A percentile compares a stretch with the other conserved stretches of the same genome.
phyloP scores from a whole-genome alignment of 1,140 invertebrate species.

The Idris sp. region DNA sequence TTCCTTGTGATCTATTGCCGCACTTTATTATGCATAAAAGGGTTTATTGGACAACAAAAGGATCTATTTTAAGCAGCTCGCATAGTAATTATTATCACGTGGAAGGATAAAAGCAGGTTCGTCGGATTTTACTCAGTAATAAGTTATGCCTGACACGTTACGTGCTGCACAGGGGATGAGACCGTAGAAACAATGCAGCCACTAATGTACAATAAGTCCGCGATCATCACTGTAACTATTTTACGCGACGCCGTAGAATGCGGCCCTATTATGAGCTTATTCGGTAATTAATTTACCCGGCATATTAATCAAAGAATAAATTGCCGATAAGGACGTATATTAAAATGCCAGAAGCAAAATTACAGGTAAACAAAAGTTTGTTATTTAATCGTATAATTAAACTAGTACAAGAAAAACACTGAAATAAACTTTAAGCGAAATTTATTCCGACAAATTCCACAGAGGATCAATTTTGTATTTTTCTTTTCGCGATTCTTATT shows the following conservation, averaged over 20 bases:
- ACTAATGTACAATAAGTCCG: slow-evolving; percentile 49
- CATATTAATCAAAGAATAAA: slow-evolving; percentile 34
- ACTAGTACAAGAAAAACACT: background rate
- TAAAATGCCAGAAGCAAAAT: slow-evolving; percentile 21
- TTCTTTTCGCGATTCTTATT: background rate
- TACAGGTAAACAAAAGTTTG: slow-evolving; percentile 22
- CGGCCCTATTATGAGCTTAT: slow-evolving; percentile 40
- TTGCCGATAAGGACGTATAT: slow-evolving; percentile 21
- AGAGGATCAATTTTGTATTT: slow-evolving; percentile 4
- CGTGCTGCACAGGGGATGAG: slow-evolving; percentile 42
- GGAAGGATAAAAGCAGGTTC: slow-evolving; percentile 59
- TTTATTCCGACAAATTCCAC: background rate
- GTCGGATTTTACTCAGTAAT: slow-evolving; percentile 53
- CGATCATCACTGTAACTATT: slow-evolving; percentile 55
- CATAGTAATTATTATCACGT: slow-evolving; percentile 57
- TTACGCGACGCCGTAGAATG: slow-evolving; percentile 39
- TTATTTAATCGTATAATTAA: slow-evolving; percentile 33
- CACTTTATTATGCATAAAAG: slow-evolving; percentile 54
- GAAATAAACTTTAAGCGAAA: no score
- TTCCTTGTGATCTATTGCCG: slow-evolving; percentile 41
- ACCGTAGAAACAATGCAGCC: slow-evolving; percentile 47
- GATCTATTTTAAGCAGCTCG: slow-evolving; percentile 48
- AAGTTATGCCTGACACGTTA: slow-evolving; percentile 59
- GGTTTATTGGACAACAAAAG: slow-evolving; percentile 60
- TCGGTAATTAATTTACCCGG: slow-evolving; percentile 55